Base-by-base conservation (phyloP, 2,113 vertebrate species). In the Etia nguti region DNA sequence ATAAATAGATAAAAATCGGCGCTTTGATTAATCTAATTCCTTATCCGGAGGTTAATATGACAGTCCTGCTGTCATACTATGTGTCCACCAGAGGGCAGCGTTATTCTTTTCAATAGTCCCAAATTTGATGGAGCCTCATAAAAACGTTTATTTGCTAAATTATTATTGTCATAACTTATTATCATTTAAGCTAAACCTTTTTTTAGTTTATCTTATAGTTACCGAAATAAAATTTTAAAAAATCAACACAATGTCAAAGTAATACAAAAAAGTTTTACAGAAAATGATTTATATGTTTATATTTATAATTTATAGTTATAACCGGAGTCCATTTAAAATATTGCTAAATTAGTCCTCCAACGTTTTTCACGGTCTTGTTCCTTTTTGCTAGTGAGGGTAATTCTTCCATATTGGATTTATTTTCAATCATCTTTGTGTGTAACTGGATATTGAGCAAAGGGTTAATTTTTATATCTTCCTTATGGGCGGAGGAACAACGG, bases 51-150 rank as follows among this genome's bases (percentile, higher is more conserved):
- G 5, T 16, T 38, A n/a, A 43, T 43, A 9, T 24, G 5, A 80
- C 12, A 24, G 0, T 9, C 6, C 0, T 80, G 77, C 13, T 80
- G 22, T 55, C 54, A 80, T 11, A 6, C 41, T 5, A 29, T 29
- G 5, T 79, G 50, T 38, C 31, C 77, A 80, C 31, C 77, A 55
- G 52, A 80, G 31, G 8, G 52, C 31, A 10, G 3, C 5, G 0
- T 18, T 26, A 34, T n/a, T 54, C 15, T 48, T 75, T 29, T 48
- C 70, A 48, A 18, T 11, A 16, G 22, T 10, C 65, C 8, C 65
- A 73, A 73, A 70, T 10, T 10, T 70, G 5, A 43, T 46, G 22
- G 26, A 11, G 15, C 70, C 24, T 7, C 15, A n/a, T 65, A 8
- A 65, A 65, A 38, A 38, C 3, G 10, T 13, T 65, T 1, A 38